Evolutionary conservation across 2,888 invertebrate genomes (phyloP).

Genomic region (Drosophila setosimentum): DNA sequence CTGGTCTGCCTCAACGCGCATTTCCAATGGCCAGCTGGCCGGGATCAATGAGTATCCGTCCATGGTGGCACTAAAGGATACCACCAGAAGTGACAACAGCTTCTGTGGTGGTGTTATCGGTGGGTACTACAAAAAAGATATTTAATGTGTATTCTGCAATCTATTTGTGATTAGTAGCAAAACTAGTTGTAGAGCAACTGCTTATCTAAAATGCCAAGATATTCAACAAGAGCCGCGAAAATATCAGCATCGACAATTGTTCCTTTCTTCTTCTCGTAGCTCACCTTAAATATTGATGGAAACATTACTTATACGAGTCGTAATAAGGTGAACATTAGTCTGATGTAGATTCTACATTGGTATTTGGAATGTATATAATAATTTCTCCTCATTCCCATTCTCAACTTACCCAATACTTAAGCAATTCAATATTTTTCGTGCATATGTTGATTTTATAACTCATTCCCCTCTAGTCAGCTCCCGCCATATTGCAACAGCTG

Average conservation of each 20-base stretch:
- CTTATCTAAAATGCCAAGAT: neutral
- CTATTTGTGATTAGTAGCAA: neutral
- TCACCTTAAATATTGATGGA: neutral
- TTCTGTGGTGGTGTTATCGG: conserved; percentile 86
- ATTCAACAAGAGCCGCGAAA: neutral
- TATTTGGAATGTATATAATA: no score
- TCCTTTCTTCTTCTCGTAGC: neutral
- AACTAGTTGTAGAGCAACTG: accelerated
- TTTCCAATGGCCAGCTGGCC: conserved; percentile 87
- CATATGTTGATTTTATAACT: neutral
- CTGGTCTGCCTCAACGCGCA: conserved; percentile 84
- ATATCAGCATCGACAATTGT: neutral
- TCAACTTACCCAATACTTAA: neutral
- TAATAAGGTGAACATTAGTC: neutral
- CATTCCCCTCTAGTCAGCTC: conserved; percentile 68
- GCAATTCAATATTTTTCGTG: neutral
- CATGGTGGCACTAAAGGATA: conserved; percentile 86
- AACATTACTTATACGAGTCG: neutral
- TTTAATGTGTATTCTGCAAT: neutral
- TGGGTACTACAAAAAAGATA: conserved; percentile 42
- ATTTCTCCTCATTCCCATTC: neutral
- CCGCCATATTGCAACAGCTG: conserved; percentile 86
- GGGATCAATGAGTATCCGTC: conserved; percentile 87
- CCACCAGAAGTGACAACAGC: conserved; percentile 37
- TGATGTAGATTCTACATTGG: neutral